Percentiles rank a stretch among this genome's conserved stretches.
Evolutionary conservation across 2,797 vertebrate genomes (phyloP).

Genomic region (Acrossocheilus wenchowensis): DNA sequence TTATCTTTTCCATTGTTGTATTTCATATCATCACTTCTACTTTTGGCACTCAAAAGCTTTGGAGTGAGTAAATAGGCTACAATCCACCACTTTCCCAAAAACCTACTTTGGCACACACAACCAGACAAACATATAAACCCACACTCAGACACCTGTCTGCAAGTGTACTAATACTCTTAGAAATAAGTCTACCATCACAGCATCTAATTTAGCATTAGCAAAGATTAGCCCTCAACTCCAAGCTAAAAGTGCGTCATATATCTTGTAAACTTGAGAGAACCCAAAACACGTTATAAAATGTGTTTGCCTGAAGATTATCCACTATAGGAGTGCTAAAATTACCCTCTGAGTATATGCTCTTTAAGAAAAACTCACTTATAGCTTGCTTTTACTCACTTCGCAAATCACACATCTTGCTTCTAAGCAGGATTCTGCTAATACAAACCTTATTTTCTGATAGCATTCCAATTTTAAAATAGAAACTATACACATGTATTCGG

Average conservation of each 20-base stretch:
- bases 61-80: constrained; percentile 1
- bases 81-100: not conserved
- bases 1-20: not conserved
- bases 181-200: constrained; percentile 36
- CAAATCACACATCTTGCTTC: constrained; percentile 20
- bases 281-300: constrained; percentile 40
- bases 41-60: not conserved
- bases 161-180: constrained; percentile 24
- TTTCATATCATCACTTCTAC: not conserved
- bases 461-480: not conserved
- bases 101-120: not conserved
- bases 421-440: not conserved
- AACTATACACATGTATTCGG: not conserved
- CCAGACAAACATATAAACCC: not conserved
- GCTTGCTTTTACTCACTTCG: not conserved
- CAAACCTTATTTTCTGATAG: constrained; percentile 21
- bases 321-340: constrained; percentile 18
- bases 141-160: constrained; percentile 24
- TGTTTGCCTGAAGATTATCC: constrained; percentile 44
- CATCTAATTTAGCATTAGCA: constrained; percentile 51
- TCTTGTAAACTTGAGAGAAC: constrained; percentile 39
- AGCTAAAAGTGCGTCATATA: constrained; percentile 20
- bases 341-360: not conserved
- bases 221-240: constrained; percentile 32
- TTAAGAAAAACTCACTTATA: constrained; percentile 15